Evolutionary conservation across 1,140 invertebrate genomes (phyloP).

Genomic region (Spodoptera frugiperda): DNA sequence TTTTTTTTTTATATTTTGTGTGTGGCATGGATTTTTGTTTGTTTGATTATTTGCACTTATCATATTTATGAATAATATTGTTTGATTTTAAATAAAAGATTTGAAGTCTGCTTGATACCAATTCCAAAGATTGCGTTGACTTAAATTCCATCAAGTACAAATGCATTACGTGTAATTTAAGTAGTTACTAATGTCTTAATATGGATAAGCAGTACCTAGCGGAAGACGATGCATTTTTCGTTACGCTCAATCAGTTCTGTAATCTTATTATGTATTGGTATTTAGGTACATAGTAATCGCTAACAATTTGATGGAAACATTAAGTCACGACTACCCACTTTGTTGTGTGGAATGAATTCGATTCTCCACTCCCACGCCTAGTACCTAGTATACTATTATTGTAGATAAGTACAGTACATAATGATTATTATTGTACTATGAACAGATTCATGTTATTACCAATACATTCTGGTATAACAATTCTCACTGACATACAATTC

Average conservation of each 20-base stretch:
- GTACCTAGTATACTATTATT: conserved; percentile 5
- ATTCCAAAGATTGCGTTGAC: background rate
- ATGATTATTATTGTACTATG: conserved; percentile 3
- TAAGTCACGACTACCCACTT: conserved; percentile 23
- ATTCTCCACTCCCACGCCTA: conserved; percentile 41
- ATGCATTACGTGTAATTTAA: conserved; percentile 7
- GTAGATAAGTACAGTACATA: conserved; percentile 13
- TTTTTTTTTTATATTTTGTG: conserved; percentile 39
- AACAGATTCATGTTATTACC: background rate
- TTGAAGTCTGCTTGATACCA: background rate
- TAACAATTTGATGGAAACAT: conserved; percentile 20
- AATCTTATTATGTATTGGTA: conserved; percentile 50
- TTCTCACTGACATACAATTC: too few relatives aligned
- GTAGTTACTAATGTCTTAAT: conserved; percentile 38
- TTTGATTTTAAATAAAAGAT: too few relatives aligned
- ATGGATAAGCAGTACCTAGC: conserved; percentile 26
- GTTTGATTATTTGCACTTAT: background rate
- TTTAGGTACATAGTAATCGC: background rate
- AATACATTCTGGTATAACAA: too few relatives aligned
- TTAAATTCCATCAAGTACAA: background rate
- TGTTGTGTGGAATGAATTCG: conserved; percentile 26
- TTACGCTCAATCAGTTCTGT: conserved; percentile 59
- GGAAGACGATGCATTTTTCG: conserved; percentile 53
- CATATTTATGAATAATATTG: background rate
- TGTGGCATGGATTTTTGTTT: conserved; percentile 27